Evolutionary conservation across 2,888 invertebrate species (phyloP).

Genomic region (Linnaemya tessellans): DNA sequence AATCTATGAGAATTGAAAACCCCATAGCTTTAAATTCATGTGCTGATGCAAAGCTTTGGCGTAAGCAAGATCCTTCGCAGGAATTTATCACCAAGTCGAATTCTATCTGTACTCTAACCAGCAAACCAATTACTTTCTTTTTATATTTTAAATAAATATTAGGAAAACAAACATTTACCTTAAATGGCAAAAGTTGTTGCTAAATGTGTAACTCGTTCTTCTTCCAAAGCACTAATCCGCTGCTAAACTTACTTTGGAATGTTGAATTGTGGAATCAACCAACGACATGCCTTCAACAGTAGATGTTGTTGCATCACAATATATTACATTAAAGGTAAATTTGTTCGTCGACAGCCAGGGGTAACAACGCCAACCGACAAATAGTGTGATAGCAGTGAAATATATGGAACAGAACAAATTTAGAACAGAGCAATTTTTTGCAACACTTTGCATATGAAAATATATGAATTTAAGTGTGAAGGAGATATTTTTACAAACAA

Average conservation of each 20-base stretch:
- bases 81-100: neutral
- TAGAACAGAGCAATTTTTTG: neutral
- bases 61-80: neutral
- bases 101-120: neutral
- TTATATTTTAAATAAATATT: neutral
- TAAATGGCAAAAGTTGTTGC: conserved; percentile 38
- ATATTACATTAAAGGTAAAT: neutral
- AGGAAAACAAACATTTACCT: conserved; percentile 1
- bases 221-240: neutral
- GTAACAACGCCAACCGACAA: neutral
- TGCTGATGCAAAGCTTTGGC: neutral
- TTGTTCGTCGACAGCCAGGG: neutral
- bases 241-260: neutral
- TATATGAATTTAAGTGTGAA: neutral
- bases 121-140: neutral
- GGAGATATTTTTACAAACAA: neutral
- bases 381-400: neutral
- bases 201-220: conserved; percentile 4
- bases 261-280: conserved; percentile 20
- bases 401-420: neutral
- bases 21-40: neutral
- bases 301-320: conserved; percentile 19
- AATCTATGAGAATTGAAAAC: too few species aligned
- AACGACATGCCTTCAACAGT: neutral
- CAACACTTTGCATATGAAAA: neutral